Evolutionary conservation across 2,797 vertebrate genomes (phyloP), one percentile per base, ranked within the genome.

Genomic region (Clarias pachynema): DNA sequence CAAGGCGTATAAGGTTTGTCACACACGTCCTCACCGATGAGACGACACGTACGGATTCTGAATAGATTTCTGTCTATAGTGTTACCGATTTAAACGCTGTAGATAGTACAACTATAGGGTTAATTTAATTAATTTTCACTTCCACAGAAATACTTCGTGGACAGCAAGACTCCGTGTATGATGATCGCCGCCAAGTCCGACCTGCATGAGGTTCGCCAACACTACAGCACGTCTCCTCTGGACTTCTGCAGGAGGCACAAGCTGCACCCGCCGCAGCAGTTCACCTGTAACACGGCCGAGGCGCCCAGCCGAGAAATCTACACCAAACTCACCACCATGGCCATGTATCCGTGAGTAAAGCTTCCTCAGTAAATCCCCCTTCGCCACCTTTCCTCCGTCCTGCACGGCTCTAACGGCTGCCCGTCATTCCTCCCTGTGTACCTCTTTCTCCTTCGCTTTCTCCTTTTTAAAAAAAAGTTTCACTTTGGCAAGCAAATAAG

Each of bases 161-260:
- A 99, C 92, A 98, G 97, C 93, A 97, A 97, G 93, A 98, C 96
- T 70, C 98, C 98, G 0, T 99, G 98, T 87, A 96, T 99, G 93
- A 92, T 99, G 53, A 94, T 99, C 57, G 97, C 97, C 44, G 95
- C 96, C 85, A 99, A 99, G 92, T 97, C 98, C 0, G 98, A 99
- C 93, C 95, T 99, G 92, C 97, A 97, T 78, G 98, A 99, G 93
- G 94, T 96, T 85, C 96, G 96, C 89, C 98, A 99, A 92, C 96
- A 97, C 86, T 96, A 96, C 91, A 95, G 94, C 89, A 93, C 96
- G 89, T 96, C 96, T 14, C 97, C 97, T 10, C 93, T 96, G 86
- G 97, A 99, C 85, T 99, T 99, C 96, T 99, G 97, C 92, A 97
- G 95, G 81, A 98, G 98, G 92, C 97, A 99, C 94, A 98, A 99